Percentiles rank a stretch among this genome's conserved stretches.
These are phyloP conservation scores for Trilocha varians DNA, from an alignment of 2,888 invertebrate genomes.

Conservation along the genomic window DNA sequence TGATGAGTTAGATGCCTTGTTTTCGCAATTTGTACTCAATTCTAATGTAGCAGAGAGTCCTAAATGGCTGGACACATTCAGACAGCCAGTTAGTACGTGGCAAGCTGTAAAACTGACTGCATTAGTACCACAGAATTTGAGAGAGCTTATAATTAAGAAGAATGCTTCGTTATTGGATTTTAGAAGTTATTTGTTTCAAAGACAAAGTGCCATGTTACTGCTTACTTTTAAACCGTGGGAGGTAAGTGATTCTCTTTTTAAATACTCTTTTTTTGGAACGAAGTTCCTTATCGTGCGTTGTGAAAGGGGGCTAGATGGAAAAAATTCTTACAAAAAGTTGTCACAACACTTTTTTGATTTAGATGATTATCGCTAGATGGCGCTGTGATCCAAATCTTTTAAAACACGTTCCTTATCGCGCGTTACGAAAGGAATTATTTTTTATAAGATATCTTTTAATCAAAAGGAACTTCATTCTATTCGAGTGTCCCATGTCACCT, in stretches of 20 bases:
- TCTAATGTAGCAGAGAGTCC: slow-evolving; percentile 91
- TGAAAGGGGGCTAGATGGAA: too few relatives aligned
- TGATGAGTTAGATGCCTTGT: slow-evolving; percentile 96
- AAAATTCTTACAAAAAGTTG: too few relatives aligned
- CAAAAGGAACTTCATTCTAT: too few relatives aligned
- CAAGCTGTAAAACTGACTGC: slow-evolving; percentile 83
- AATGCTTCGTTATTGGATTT: slow-evolving; percentile 88
- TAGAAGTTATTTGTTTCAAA: slow-evolving; percentile 92
- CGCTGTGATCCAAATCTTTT: too few relatives aligned
- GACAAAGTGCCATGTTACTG: slow-evolving; percentile 90
- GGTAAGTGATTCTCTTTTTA: slow-evolving; percentile 54
- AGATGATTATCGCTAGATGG: too few relatives aligned
- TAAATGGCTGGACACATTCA: slow-evolving; percentile 88
- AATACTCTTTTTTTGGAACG: too few relatives aligned
- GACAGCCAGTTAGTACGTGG: slow-evolving; percentile 85
- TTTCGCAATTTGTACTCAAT: slow-evolving; percentile 96
- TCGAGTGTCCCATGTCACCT: too few relatives aligned
- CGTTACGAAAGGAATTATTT: too few relatives aligned
- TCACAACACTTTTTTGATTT: too few relatives aligned
- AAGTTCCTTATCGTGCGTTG: too few relatives aligned
- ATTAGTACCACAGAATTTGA: slow-evolving; percentile 71
- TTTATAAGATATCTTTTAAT: too few relatives aligned
- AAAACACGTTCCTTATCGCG: too few relatives aligned
- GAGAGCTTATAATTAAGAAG: slow-evolving; percentile 60
- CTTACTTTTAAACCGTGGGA: slow-evolving; percentile 85